Evolutionary conservation across 2,888 invertebrate species (phyloP).

Genomic region (Ophion costatus): DNA sequence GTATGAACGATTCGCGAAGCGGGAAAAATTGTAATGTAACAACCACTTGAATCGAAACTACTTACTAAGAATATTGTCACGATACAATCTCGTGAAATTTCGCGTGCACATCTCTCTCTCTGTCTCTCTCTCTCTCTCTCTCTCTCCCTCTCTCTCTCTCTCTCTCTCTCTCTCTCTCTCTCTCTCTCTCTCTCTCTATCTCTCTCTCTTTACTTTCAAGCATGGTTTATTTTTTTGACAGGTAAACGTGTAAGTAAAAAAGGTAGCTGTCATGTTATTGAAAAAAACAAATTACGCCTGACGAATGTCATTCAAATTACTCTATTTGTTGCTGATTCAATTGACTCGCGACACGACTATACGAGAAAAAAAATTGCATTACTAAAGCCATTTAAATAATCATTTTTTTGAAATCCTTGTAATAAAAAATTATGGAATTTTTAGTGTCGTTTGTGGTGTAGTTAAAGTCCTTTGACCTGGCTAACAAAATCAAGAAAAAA

Average conservation of each 20-base stretch:
- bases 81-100: slow-evolving; percentile 5
- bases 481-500: background rate
- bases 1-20: slow-evolving; percentile 9
- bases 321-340: background rate
- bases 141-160: too few species aligned
- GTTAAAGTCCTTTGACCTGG: too few species aligned
- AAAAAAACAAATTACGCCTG: background rate
- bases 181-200: too few species aligned
- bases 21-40: slow-evolving; percentile 14
- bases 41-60: slow-evolving; percentile 21
- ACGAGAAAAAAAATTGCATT: background rate
- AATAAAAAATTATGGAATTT: background rate
- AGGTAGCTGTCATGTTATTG: too few species aligned
- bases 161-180: too few species aligned
- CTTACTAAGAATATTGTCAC: slow-evolving; percentile 19
- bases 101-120: background rate
- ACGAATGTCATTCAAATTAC: background rate
- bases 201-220: too few species aligned
- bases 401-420: background rate
- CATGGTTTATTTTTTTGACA: too few species aligned
- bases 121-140: background rate
- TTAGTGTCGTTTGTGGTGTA: too few species aligned
- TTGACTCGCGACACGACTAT: background rate
- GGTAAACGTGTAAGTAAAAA: too few species aligned
- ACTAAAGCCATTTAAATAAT: background rate